A percentile compares a stretch with the other conserved stretches of the same genome.
Evolutionary conservation across 1,140 invertebrate species (phyloP).

Genomic region (Drosophila insularis): DNA sequence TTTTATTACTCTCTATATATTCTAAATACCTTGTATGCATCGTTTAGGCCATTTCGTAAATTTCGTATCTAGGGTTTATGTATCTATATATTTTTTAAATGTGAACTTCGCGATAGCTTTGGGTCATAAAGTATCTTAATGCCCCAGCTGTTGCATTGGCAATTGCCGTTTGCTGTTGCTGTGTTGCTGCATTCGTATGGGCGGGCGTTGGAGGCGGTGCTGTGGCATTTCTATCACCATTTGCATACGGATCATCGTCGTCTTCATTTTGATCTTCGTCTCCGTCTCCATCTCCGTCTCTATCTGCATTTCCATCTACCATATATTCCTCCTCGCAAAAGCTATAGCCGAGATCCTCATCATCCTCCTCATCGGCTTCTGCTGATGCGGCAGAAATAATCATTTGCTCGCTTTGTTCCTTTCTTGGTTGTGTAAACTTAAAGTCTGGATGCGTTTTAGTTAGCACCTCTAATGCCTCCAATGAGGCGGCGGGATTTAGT

Average conservation of each 20-base stretch:
- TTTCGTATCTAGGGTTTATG: slow-evolving; percentile 24
- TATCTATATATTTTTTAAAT: slow-evolving; percentile 39
- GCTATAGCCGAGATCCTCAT: slow-evolving; percentile 73
- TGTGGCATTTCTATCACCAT: slow-evolving; percentile 30
- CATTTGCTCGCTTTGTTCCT: slow-evolving; percentile 23
- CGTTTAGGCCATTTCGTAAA: slow-evolving; percentile 40
- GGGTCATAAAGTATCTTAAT: slow-evolving; percentile 61
- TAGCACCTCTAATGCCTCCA: slow-evolving; percentile 71
- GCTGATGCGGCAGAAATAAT: slow-evolving; percentile 25
- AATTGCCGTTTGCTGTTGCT: slow-evolving; percentile 35
- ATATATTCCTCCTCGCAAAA: slow-evolving; percentile 70
- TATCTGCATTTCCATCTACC: slow-evolving; percentile 33
- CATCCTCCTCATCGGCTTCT: slow-evolving; percentile 45
- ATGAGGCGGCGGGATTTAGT: slow-evolving; percentile 70
- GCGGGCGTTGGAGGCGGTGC: slow-evolving; percentile 53
- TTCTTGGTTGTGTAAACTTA: slow-evolving; percentile 49
- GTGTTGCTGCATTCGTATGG: slow-evolving; percentile 23
- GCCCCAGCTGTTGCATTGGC: slow-evolving; percentile 48
- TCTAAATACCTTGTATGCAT: slow-evolving; percentile 71
- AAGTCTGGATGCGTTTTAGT: slow-evolving; percentile 70
- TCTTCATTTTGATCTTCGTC: neutral
- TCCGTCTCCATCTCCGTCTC: slow-evolving; percentile 15
- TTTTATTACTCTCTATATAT: slow-evolving; percentile 18
- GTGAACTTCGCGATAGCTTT: slow-evolving; percentile 70
- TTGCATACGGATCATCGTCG: slow-evolving; percentile 15